A percentile compares a stretch with the other conserved stretches of the same genome.
Evolutionary conservation across 2,888 invertebrate genomes (phyloP).

Genomic region (Eurytoma californica): DNA sequence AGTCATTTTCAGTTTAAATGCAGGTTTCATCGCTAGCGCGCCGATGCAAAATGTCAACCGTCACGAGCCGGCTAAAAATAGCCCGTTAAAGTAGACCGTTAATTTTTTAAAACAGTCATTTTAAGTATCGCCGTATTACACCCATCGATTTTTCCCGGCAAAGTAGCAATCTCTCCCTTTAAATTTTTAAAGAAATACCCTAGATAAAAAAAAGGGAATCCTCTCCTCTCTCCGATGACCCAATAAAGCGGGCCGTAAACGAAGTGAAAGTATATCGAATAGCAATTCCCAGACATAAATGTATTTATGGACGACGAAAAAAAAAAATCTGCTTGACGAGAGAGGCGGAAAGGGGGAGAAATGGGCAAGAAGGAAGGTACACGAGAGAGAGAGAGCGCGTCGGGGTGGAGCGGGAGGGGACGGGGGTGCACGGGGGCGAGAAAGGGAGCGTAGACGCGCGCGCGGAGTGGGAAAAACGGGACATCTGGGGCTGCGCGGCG

Average conservation of each 20-base stretch:
- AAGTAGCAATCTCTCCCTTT: background rate
- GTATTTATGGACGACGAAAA: slow-evolving; percentile 14
- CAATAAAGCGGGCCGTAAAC: background rate
- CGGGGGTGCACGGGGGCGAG: background rate
- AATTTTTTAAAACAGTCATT: background rate
- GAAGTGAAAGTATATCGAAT: slow-evolving; percentile 21
- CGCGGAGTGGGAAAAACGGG: slow-evolving; percentile 29
- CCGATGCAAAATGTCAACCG: too few relatives aligned
- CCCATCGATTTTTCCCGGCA: background rate
- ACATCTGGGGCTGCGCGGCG: slow-evolving; percentile 38
- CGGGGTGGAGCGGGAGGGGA: background rate
- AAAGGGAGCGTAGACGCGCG: background rate
- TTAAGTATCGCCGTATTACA: background rate
- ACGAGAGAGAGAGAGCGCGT: slow-evolving; percentile 7
- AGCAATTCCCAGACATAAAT: slow-evolving; percentile 20
- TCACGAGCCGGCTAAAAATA: too few relatives aligned
- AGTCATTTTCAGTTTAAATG: too few relatives aligned
- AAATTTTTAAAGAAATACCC: background rate
- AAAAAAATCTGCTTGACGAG: slow-evolving; percentile 37
- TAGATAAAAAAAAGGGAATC: background rate
- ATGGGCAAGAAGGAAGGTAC: background rate
- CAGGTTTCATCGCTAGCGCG: too few relatives aligned
- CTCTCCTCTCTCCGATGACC: background rate
- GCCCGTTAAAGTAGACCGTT: too few relatives aligned
- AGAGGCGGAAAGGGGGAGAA: background rate